phyloP scores from a whole-genome alignment of 1,140 invertebrate genomes.

The Drosophila sproati region DNA sequence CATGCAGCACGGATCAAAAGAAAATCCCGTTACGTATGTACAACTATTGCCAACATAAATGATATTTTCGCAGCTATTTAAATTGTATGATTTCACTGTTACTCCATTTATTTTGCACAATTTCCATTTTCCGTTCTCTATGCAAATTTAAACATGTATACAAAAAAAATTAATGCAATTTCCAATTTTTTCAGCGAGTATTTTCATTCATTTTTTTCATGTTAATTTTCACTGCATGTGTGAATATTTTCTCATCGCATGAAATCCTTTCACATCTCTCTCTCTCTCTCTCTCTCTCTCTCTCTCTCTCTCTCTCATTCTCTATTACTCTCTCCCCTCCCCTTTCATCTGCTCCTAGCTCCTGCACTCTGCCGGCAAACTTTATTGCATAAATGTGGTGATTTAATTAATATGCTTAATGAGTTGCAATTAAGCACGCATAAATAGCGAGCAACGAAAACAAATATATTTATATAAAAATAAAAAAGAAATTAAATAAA shows the following conservation, averaged over 20 bases:
- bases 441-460: slow-evolving; percentile 40
- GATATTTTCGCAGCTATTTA: slow-evolving; percentile 32
- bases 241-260: slow-evolving; percentile 36
- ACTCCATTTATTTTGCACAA: slow-evolving; percentile 2
- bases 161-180: slow-evolving; percentile 1
- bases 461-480: slow-evolving; percentile 7
- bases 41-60: slow-evolving; percentile 37
- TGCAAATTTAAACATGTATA: slow-evolving; percentile 19
- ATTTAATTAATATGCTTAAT: slow-evolving; percentile 80
- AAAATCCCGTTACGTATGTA: slow-evolving; percentile 45
- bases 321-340: not conserved
- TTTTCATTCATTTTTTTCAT: slow-evolving; percentile 34
- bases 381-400: slow-evolving; percentile 77
- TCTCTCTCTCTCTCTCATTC: not conserved
- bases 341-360: too few species aligned
- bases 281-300: not conserved
- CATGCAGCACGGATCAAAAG: slow-evolving; percentile 30
- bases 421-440: slow-evolving; percentile 74
- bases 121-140: slow-evolving; percentile 12
- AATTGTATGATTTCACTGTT: slow-evolving; percentile 28
- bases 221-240: slow-evolving; percentile 56
- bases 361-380: slow-evolving; percentile 10
- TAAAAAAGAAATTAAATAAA: slow-evolving; percentile 35
- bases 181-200: not conserved
- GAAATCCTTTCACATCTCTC: not conserved